Percentiles rank a stretch among this genome's conserved stretches.
phyloP scores from a whole-genome alignment of 2,888 invertebrate genomes.

The Orthosia gothica region DNA sequence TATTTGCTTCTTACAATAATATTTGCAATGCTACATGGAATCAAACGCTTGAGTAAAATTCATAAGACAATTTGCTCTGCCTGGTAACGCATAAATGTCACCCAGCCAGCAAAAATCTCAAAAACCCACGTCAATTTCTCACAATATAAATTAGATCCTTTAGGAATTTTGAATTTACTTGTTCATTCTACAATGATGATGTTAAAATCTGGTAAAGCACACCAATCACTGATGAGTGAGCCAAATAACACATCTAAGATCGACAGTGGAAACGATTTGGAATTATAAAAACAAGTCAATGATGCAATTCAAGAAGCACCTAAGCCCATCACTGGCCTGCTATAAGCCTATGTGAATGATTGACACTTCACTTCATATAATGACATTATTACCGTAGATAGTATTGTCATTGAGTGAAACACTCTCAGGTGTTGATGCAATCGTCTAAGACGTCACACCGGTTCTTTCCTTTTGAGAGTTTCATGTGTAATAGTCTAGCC shows the following conservation, averaged over 20 bases:
- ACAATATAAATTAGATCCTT: neutral
- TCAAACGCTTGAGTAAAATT: neutral
- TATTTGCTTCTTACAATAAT: neutral
- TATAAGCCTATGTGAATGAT: conserved; percentile 8
- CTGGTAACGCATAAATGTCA: neutral
- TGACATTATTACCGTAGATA: conserved; percentile 6
- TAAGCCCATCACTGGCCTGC: neutral
- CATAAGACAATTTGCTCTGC: neutral
- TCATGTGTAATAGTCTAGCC: conserved; percentile 17
- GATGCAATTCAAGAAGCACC: neutral
- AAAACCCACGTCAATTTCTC: neutral
- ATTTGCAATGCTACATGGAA: neutral
- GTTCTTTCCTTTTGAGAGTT: conserved; percentile 27
- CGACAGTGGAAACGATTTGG: neutral
- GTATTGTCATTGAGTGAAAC: conserved; percentile 19
- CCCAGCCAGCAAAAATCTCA: neutral
- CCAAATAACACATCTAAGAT: neutral
- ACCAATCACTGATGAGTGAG: neutral
- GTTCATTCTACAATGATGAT: neutral
- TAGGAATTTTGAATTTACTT: neutral
- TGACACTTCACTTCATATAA: conserved; percentile 5
- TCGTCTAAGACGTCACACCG: conserved; percentile 20
- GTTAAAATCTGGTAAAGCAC: neutral
- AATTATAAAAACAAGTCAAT: neutral
- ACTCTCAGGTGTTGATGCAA: conserved; percentile 36